These are phyloP conservation scores for Arrhopalites spinosus DNA, from an alignment of 2,888 invertebrate species.

Conservation along the genomic window DNA sequence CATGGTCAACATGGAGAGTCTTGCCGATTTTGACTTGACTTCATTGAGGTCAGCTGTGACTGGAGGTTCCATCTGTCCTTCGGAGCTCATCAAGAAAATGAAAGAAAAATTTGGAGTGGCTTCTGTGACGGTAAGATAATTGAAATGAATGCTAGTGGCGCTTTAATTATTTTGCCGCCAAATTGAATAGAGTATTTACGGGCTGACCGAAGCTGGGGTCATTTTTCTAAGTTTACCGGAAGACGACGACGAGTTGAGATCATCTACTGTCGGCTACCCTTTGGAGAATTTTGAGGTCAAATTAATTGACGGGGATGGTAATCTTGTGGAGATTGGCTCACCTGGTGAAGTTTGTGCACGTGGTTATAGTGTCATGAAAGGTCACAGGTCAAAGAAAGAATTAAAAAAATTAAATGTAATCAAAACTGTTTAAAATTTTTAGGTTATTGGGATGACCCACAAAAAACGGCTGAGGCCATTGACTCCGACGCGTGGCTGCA, in stretches of 20 bases:
- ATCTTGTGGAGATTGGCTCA: conserved; percentile 72
- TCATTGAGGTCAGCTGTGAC: conserved; percentile 65
- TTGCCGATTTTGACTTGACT: conserved; percentile 61
- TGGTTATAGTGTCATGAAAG: conserved; percentile 80
- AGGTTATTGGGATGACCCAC: conserved; percentile 79
- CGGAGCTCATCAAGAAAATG: conserved; percentile 59
- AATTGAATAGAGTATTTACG: conserved; percentile 67
- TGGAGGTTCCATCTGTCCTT: conserved; percentile 75
- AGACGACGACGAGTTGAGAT: conserved; percentile 62
- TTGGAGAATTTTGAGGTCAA: conserved; percentile 63
- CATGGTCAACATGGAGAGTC: conserved; percentile 65
- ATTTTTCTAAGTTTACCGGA: conserved; percentile 62
- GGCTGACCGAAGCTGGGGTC: conserved; percentile 67
- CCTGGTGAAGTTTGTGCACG: conserved; percentile 77
- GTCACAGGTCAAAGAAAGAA: too few species aligned
- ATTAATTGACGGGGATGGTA: conserved; percentile 69
- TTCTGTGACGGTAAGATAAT: conserved; percentile 43
- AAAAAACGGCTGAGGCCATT: conserved; percentile 72
- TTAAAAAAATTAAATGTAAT: too few species aligned
- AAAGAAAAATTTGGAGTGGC: conserved; percentile 54
- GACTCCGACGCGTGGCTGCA: conserved; percentile 75
- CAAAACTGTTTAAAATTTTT: too few species aligned
- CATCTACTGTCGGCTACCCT: conserved; percentile 64
- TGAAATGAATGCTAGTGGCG: too few species aligned
- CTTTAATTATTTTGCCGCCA: too few species aligned